Evolutionary conservation across 1,140 invertebrate species (phyloP), one percentile per base, ranked within the genome.

Genomic region (Zaprionus kolodkinae): DNA sequence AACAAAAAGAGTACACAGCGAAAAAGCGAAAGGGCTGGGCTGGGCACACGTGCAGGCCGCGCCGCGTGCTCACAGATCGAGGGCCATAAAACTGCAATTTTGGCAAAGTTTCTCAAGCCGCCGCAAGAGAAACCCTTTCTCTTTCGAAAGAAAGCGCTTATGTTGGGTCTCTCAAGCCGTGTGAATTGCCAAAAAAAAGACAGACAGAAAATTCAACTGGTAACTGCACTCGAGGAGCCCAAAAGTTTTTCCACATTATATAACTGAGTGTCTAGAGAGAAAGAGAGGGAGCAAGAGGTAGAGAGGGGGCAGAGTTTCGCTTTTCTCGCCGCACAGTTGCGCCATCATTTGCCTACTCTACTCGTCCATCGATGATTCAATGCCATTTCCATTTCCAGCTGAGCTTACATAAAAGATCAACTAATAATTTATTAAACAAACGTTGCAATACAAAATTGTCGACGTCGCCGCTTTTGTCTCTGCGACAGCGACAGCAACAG

Each of bases 21-120:
- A 78, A 88, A 87, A 88, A 88, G 84, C 84, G 84, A 88, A 88
- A 88, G 84, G 85, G 85, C 84, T 84, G 84, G 85, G 85, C 84
- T 84, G 68, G 74, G 62, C 80, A 84, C 80, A 89, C 85, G 85
- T 88, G 85, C 71, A 30, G 27, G 74, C 61, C 56, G 21, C 21
- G 21, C 21, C 21, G 21, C 21, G 40, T 50, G 45, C 45, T 38
- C 70, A 67, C 56, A 79, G 84, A 80, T 88, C 61, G 43, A 30
- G 27, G 57, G 67, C 61, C 72, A 85, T 72, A 89, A 88, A 89
- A 81, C 76, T 89, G 81, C 85, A 85, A 89, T 89, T 83, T 88
- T 78, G 78, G 63, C 81, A 76, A 76, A 81, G 78, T 79, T 88
- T 87, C 79, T 80, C 81, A 84, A 60, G 69, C 61, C 48, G 45